Evolutionary conservation across 2,797 vertebrate genomes (phyloP).

Genomic region (Rhadinocentrus ornatus): DNA sequence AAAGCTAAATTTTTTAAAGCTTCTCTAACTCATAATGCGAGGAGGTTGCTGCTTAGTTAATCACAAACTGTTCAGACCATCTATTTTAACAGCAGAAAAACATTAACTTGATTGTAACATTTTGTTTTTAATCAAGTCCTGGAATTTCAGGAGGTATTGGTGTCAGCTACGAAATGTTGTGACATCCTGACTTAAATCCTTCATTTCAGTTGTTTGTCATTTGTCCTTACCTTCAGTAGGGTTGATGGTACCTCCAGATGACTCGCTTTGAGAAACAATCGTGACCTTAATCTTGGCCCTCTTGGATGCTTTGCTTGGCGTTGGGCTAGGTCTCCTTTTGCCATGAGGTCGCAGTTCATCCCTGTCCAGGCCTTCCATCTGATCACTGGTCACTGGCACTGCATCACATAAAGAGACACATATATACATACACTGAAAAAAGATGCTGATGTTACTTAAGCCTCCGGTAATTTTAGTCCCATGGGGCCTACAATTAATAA

Average conservation of each 20-base stretch:
- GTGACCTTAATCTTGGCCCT: constrained; percentile 98
- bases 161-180: not conserved
- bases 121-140: not conserved
- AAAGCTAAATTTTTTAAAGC: not conserved
- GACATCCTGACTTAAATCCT: not conserved
- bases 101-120: not conserved
- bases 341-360: constrained; percentile 88
- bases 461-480: not conserved
- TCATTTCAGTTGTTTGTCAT: not conserved
- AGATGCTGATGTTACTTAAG: not conserved
- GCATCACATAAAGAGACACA: constrained; percentile 53
- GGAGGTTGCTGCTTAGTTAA: not conserved
- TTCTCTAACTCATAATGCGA: not conserved
- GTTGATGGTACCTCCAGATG: constrained; percentile 74
- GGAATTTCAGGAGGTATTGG: not conserved
- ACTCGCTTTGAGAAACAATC: constrained; percentile 92
- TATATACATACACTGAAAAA: not conserved
- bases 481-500: not conserved
- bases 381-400: constrained; percentile 92
- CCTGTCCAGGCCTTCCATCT: constrained; percentile 86
- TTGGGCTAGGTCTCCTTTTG: constrained; percentile 91
- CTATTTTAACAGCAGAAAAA: not conserved
- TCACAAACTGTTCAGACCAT: too few relatives aligned
- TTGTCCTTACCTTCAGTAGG: constrained; percentile 84
- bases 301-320: constrained; percentile 88